These are phyloP conservation scores for Cephus nigrinus DNA, from an alignment of 2,888 invertebrate genomes.

Conservation along the genomic window DNA sequence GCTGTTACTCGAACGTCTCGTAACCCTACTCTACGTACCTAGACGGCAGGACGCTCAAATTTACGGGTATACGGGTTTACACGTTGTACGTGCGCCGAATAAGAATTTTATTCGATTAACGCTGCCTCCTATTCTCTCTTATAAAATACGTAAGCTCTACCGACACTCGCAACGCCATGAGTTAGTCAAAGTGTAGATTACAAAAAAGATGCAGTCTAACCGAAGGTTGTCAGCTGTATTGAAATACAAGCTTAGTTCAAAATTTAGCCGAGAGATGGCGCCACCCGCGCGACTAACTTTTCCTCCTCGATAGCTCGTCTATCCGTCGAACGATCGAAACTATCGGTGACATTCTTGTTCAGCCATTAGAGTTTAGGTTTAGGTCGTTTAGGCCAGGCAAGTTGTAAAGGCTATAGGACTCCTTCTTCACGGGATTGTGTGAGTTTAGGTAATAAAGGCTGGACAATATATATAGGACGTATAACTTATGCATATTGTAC, in stretches of 20 bases:
- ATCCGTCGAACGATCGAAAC: background rate
- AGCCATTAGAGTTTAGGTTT: background rate
- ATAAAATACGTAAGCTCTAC: background rate
- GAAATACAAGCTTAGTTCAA: background rate
- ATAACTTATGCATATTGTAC: background rate
- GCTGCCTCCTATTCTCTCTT: conserved; percentile 11
- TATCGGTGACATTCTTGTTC: background rate
- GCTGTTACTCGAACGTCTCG: background rate
- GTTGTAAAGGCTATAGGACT: background rate
- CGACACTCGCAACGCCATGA: background rate
- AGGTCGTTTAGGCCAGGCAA: background rate
- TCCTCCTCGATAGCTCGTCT: background rate
- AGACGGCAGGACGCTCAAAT: conserved; percentile 3
- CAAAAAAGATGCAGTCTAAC: background rate
- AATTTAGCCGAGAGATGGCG: background rate
- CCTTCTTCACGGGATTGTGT: background rate
- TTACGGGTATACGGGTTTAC: conserved; percentile 28
- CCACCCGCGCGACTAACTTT: background rate
- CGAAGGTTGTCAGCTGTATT: background rate
- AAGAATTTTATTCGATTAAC: conserved; percentile 44
- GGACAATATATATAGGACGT: background rate
- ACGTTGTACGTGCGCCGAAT: conserved; percentile 32
- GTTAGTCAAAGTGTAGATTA: background rate
- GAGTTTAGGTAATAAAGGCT: background rate
- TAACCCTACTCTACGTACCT: background rate